Base-by-base conservation (phyloP, 2,113 vertebrate genomes). In the Pan troglodytes region DNA sequence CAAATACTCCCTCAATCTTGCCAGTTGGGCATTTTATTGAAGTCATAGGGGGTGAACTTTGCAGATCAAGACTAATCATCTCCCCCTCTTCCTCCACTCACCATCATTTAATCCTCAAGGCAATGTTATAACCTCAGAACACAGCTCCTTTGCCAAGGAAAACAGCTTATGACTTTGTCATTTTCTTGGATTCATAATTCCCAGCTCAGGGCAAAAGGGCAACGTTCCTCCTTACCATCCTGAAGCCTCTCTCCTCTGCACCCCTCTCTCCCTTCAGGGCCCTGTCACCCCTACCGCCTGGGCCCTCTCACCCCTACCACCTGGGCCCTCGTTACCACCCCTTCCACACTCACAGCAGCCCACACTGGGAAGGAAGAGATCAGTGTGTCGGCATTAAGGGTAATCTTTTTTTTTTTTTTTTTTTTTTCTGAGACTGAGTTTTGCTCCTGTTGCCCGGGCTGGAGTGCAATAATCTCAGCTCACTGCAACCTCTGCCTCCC, bases 101-200 rank as follows among this genome's bases (percentile, higher is more conserved):
- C 76, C 81, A n/a, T 27, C 22, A 1, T 1, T 40, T 82, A 48
- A 81, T 35, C 84, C 84, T 45, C 52, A 32, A 52, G 61, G 75
- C 55, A 92, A 61, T 4, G 5, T 88, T 57, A 45, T 22, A 89
- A 96, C 87, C 75, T 89, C 68, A 91, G 82, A 43, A 32, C 45
- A 30, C 73, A 93, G 23, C 40, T 35, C 57, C 45, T 73, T 52
- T 27, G 94, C 90, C 94, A 83, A 95, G 75, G 61, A 76, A 92
- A 96, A 90, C 6, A 78, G 57, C 84, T 50, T 20, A 73, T 17
- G 14, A 43, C 38, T 64, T 78, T 67, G 50, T 75, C n/a, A 32
- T 75, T 88, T 92, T 59, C 82, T 55, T 94, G 72, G 79, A 83
- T 68, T 95, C 40, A 1, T 18, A 83, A 93, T 35, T 78, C 45